These are phyloP conservation scores for Casuarius casuarius DNA, from an alignment of 2,113 vertebrate species.

Conservation along the genomic window DNA sequence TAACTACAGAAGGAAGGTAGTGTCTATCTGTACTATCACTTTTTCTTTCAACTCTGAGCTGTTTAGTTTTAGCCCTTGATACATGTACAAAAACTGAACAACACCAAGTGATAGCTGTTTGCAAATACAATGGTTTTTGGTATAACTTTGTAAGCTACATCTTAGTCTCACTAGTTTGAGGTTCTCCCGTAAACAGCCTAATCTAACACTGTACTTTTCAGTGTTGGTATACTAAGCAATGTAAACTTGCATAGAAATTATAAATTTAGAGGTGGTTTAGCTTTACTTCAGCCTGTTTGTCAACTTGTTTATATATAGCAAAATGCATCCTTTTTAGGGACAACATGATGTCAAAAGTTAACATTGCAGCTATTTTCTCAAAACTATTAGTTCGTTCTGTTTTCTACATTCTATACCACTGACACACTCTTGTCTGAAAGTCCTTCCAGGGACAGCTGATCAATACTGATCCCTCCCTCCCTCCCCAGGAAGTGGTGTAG, in stretches of 20 bases:
- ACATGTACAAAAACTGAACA: not conserved
- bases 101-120: not conserved
- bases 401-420: not conserved
- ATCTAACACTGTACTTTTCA: accelerated
- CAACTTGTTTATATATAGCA: not conserved
- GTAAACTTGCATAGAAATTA: not conserved
- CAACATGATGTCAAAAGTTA: not conserved
- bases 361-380: not conserved
- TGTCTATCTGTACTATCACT: not conserved
- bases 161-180: not conserved
- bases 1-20: not conserved
- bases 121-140: not conserved
- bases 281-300: not conserved
- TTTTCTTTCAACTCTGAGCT: not conserved
- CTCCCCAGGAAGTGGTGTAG: accelerated
- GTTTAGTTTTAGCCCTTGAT: not conserved
- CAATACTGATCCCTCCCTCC: not conserved
- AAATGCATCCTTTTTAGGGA: not conserved
- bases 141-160: not conserved
- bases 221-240: not conserved
- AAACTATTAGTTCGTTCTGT: not conserved
- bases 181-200: not conserved
- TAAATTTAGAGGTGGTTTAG: not conserved
- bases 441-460: not conserved
- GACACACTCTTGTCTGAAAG: not conserved